A percentile compares a stretch with the other conserved stretches of the same genome.
Conservation (phyloP, 2,888 invertebrate species). For the Ichneumon xanthorius region DNA sequence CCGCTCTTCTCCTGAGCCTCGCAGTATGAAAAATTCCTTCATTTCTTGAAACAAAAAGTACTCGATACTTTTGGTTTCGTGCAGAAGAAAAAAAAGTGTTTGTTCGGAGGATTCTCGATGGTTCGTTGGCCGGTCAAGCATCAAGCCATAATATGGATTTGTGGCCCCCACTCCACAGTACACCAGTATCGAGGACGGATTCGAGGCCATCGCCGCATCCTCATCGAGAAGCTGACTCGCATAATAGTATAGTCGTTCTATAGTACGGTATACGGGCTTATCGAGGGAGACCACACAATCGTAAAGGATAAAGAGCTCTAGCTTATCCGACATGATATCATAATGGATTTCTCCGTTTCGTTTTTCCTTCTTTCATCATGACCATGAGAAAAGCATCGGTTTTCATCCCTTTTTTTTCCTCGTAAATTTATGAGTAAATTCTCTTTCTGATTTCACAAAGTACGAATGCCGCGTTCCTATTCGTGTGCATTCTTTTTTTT, state of each 20-base stretch:
- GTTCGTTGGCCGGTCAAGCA: conserved; percentile 29
- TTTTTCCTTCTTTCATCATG: conserved; percentile 33
- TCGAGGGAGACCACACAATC: conserved; percentile 62
- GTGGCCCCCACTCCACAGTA: conserved; percentile 16
- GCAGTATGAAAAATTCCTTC: not conserved
- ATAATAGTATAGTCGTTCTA: conserved; percentile 20
- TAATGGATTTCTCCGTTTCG: conserved; percentile 59
- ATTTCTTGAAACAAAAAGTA: not conserved
- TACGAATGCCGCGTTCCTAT: not conserved
- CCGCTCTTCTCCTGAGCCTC: not conserved
- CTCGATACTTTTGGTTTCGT: not conserved
- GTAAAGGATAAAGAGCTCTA: conserved; percentile 63
- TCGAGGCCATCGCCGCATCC: conserved; percentile 20
- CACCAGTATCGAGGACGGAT: conserved; percentile 20
- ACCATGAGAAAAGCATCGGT: conserved; percentile 28
- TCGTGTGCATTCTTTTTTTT: not conserved
- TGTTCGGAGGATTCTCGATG: conserved; percentile 19
- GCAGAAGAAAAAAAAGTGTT: not conserved
- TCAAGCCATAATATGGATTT: conserved; percentile 38
- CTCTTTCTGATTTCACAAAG: conserved; percentile 14
- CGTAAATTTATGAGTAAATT: conserved; percentile 35
- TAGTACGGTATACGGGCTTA: conserved; percentile 14
- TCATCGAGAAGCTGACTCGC: conserved; percentile 32
- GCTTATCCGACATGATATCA: conserved; percentile 63
- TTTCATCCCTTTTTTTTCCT: conserved; percentile 5